Evolutionary conservation across 2,888 invertebrate genomes (phyloP), one percentile per base, ranked within the genome.

Genomic region (Drosophila siamana): DNA sequence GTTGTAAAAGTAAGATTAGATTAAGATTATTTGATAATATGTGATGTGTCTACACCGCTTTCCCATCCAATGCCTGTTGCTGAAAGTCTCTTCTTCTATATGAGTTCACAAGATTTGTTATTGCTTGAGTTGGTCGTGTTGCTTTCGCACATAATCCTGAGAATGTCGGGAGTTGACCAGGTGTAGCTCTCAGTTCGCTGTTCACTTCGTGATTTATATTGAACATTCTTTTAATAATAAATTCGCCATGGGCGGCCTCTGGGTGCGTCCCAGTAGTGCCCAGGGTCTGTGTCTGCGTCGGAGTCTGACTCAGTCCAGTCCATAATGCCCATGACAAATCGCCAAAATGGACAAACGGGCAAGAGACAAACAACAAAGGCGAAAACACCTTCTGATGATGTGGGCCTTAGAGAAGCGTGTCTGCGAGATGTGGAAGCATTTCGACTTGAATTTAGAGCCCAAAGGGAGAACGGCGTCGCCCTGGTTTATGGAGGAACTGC

Each of bases 201-300:
- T 57, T 51, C 48, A 36, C 61, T 60, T 69, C 8, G 24, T 65
- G 68, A 79, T 82, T 79, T 79, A 69, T 57, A 66, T 81, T 62
- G 68, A 71, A 59, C 71, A 56, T 41, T 61, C 64, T 76, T 41
- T 72, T 73, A 76, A 85, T 83, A 78, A 78, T 77, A 76, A 86
- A 86, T 74, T 78, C 86, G 74, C 86, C 69, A 81, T 79, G 74
- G 88, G 87, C 73, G 83, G 74, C 60, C 70, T 13, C 9, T 47
- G 30, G 51, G 44, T 47, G 54, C 59, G 54, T 69, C 52, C 38
- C 54, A 43, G 30, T 26, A 54, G 36, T 41, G 41, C 59, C 43
- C 40, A 22, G 43, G n/a, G 19, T 19, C 19, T 19, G 2, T 19
- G 3, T 19, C 19, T 19, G 38, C 67, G 13, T 36, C 15, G 52